Evolutionary conservation across 37 sponge, comb jelly and placozoan genomes (phyloP), one percentile per base, ranked within the genome.

Genomic region (Lycopodina hypogea): DNA sequence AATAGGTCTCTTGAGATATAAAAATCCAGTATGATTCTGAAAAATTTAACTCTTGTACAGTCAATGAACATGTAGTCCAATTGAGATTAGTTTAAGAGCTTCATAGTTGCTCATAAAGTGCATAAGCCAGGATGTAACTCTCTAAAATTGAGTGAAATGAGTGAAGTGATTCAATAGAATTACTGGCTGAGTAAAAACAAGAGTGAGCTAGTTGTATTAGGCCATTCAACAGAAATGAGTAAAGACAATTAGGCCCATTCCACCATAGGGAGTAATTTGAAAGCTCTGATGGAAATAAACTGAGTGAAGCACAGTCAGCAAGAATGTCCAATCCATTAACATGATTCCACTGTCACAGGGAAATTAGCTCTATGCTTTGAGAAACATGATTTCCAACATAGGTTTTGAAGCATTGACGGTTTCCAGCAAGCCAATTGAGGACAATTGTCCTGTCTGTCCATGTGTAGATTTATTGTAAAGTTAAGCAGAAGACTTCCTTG

Each of bases 381-480:
- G n/a, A n/a, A n/a, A n/a, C n/a, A n/a, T n/a, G n/a, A n/a, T n/a
- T n/a, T n/a, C n/a, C n/a, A n/a, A n/a, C n/a, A n/a, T n/a, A n/a
- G n/a, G n/a, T n/a, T n/a, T n/a, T n/a, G n/a, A n/a, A n/a, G n/a
- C n/a, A n/a, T n/a, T 38, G 30, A 14, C 75, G 83, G 59, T 59
- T 82, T 18, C 77, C 65, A 34, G 17, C 9, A 9, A 76, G 65
- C 77, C 77, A 76, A 35, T 39, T 76, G 63, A 83, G 67, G 21
- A 83, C 83, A 52, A 75, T 83, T 0, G 70, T 70, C 29, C 74
- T 73, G 9, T 81, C 72, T 3, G 83, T 56, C 83, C 83, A 83
- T 1, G 76, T 76, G 53, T 37, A 75, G 2, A 38, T 40, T 23
- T 51, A 1, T 14, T 51, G 21, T 0, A 28, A 22, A 3, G 68